A percentile compares a stretch with the other conserved stretches of the same genome.
Conservation (phyloP, 2,113 vertebrate genomes). For the Corapipo altera region DNA sequence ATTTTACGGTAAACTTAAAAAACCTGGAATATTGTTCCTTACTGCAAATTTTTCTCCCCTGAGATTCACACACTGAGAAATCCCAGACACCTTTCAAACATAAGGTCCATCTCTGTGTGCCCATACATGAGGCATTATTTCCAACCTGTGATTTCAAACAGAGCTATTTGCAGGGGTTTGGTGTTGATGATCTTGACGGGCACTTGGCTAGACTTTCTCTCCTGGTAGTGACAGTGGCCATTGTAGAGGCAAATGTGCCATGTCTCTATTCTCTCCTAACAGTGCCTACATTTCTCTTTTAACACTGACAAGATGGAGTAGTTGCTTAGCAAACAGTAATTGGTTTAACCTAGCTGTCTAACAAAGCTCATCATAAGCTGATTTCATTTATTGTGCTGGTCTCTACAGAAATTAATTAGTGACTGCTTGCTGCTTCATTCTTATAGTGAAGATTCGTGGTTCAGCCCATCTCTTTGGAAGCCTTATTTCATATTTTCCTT, state of each 20-base stretch:
- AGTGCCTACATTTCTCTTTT: neutral
- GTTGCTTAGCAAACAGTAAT: neutral
- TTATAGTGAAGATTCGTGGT: neutral
- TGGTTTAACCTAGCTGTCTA: neutral
- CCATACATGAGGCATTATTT: neutral
- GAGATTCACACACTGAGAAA: neutral
- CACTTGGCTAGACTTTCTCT: neutral
- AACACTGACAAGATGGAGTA: neutral
- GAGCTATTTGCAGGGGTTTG: neutral
- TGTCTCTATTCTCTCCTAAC: neutral
- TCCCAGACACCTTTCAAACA: neutral
- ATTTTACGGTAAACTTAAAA: neutral
- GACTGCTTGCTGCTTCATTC: neutral
- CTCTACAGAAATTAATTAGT: slow-evolving; percentile 22
- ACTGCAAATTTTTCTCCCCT: neutral
- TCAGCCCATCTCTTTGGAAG: neutral
- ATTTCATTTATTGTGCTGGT: slow-evolving; percentile 18
- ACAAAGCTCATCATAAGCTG: neutral
- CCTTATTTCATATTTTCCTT: slow-evolving; percentile 6
- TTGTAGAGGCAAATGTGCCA: neutral
- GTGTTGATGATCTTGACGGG: neutral
- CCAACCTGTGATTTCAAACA: neutral
- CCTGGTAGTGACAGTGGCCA: neutral
- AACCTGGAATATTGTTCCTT: neutral
- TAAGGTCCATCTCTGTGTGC: neutral